A percentile compares a stretch with the other conserved stretches of the same genome.
Conservation (phyloP, 2,113 vertebrate genomes). For the Cyprinodon brontotheroides region DNA sequence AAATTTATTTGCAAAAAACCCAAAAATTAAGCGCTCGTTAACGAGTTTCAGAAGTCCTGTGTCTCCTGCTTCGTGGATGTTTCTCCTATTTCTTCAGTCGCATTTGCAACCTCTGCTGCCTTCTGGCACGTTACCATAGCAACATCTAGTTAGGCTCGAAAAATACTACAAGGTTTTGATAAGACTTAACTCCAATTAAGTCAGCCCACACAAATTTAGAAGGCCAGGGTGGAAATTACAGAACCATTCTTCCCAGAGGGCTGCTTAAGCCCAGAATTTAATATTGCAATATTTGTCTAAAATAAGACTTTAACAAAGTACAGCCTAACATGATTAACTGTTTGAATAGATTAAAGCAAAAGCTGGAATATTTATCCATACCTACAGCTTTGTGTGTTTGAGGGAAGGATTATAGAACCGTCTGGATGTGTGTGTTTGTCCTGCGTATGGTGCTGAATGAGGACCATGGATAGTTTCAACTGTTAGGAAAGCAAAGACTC, state of each 20-base stretch:
- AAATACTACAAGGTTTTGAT: constrained; percentile 67
- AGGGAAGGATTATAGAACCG: neutral
- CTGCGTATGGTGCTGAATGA: too few relatives aligned
- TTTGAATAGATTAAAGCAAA: constrained; percentile 50
- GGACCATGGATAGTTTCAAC: too few relatives aligned
- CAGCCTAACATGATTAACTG: constrained; percentile 57
- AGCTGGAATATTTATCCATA: constrained; percentile 40
- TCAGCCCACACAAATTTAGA: constrained; percentile 65
- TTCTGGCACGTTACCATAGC: constrained; percentile 52
- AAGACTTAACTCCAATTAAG: constrained; percentile 73
- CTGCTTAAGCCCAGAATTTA: constrained; percentile 51
- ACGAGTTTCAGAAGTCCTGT: constrained; percentile 22
- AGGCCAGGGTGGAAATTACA: constrained; percentile 53
- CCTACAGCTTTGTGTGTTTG: constrained; percentile 14
- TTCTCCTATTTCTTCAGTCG: constrained; percentile 48
- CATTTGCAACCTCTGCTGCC: constrained; percentile 55
- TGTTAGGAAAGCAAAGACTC: neutral
- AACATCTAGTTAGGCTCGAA: constrained; percentile 66
- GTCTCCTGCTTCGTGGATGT: constrained; percentile 34
- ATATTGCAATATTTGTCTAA: constrained; percentile 54
- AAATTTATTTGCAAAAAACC: constrained; percentile 30
- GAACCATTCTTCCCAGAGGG: constrained; percentile 51
- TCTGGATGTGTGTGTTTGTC: neutral
- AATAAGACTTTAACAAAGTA: constrained; percentile 57
- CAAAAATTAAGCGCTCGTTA: constrained; percentile 52